Base-by-base conservation (phyloP, 2,888 invertebrate species). In the Cephalotes varians region DNA sequence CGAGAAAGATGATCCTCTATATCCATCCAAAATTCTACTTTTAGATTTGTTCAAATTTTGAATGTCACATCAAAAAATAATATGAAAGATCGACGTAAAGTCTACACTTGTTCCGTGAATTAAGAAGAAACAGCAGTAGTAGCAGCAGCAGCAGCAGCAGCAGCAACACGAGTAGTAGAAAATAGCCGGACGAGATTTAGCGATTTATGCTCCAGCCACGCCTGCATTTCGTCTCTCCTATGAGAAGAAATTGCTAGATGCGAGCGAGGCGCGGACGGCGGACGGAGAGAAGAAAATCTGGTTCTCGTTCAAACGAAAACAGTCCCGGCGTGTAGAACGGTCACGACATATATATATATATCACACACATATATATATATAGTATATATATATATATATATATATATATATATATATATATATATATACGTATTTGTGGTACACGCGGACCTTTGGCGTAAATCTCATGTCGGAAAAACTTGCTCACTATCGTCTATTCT, bases 401-500 rank as follows among this genome's bases (percentile, higher is more conserved):
- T n/a, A n/a, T n/a, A n/a, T n/a, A n/a, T n/a, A n/a, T n/a, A n/a
- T n/a, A n/a, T n/a, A n/a, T n/a, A n/a, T n/a, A n/a, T n/a, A n/a
- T n/a, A n/a, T n/a, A n/a, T n/a, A n/a, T 86, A 84, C 77, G 83
- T 90, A 89, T 74, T 90, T 90, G 87, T 85, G 90, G 87, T 69
- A 82, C 85, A 72, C 83, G 87, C 90, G 85, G 87, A 89, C 83
- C 87, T 81, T 60, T 83, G 83, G 87, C 89, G 89, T 90, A 90
- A 90, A 90, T 90, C 90, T 89, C 83, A 76, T 74, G 80, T 77
- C 83, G 89, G 90, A 90, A 90, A 90, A 90, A 89, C 89, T 87
- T 87, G 62, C 81, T 71, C 76, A 49, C 81, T 77, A 44, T 51
- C 62, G 74, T 62, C 40, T 56, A 64, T 82, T 82, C 71, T 71